phyloP scores from a whole-genome alignment of 2,113 vertebrate genomes.

The Tragelaphus scriptus region DNA sequence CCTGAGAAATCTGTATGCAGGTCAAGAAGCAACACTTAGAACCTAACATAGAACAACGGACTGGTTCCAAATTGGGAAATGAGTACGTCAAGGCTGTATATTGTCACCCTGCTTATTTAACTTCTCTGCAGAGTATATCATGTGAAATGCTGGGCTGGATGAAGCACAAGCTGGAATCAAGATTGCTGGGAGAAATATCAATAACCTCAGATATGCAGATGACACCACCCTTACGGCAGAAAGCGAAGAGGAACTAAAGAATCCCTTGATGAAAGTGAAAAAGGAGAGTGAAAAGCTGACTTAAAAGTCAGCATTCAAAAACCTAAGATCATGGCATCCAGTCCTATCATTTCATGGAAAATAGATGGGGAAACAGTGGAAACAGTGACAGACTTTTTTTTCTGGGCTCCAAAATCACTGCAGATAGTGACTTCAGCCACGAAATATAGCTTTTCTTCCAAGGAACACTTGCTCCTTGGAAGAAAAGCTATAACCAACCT shows the following conservation, averaged over 20 bases:
- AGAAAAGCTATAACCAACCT: neutral
- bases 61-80: neutral
- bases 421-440: neutral
- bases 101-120: neutral
- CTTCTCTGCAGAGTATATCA: neutral
- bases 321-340: neutral
- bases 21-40: neutral
- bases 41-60: neutral
- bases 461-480: neutral
- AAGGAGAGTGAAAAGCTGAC: neutral
- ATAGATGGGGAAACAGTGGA: neutral
- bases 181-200: neutral
- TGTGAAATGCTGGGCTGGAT: neutral
- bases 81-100: neutral
- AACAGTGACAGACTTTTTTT: neutral
- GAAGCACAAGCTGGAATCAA: neutral
- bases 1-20: neutral
- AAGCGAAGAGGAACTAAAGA: accelerated
- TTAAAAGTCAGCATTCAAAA: neutral
- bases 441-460: neutral
- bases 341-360: neutral
- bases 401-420: neutral
- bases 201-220: neutral
- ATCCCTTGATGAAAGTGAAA: neutral
- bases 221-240: neutral